These are phyloP conservation scores for Chionomys nivalis DNA, from an alignment of 2,113 vertebrate species.

Conservation along the genomic window DNA sequence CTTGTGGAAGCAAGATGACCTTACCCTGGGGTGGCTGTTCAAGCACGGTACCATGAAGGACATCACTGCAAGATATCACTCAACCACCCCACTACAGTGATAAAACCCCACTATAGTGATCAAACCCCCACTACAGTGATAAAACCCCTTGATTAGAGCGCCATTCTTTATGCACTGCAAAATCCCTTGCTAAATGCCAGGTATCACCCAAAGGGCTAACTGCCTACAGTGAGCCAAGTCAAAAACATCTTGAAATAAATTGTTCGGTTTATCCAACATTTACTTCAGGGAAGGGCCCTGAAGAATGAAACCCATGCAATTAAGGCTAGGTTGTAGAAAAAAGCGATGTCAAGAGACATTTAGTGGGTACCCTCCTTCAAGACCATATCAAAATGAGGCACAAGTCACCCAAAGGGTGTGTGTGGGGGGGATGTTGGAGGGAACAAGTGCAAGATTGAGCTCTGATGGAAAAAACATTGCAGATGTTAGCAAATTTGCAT, in stretches of 20 bases:
- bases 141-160: neutral
- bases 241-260: constrained; percentile 22
- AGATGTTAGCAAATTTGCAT: neutral
- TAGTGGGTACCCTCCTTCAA: neutral
- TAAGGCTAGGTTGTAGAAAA: neutral
- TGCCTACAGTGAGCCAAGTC: neutral
- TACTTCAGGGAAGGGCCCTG: neutral
- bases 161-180: neutral
- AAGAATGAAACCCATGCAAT: neutral
- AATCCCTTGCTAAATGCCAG: constrained; percentile 18
- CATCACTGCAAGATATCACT: neutral
- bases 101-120: neutral
- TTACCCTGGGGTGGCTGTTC: neutral
- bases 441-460: neutral
- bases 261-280: constrained; percentile 31
- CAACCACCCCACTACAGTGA: neutral
- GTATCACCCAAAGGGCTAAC: constrained; percentile 22
- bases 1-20: constrained; percentile 45
- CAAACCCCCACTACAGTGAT: neutral
- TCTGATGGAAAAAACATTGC: neutral
- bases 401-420: neutral
- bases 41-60: neutral
- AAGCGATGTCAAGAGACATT: neutral
- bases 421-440: neutral
- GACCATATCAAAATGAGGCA: neutral